These are phyloP conservation scores for Eurystomus glaucurus DNA, from an alignment of 2,797 vertebrate species.

Conservation along the genomic window DNA sequence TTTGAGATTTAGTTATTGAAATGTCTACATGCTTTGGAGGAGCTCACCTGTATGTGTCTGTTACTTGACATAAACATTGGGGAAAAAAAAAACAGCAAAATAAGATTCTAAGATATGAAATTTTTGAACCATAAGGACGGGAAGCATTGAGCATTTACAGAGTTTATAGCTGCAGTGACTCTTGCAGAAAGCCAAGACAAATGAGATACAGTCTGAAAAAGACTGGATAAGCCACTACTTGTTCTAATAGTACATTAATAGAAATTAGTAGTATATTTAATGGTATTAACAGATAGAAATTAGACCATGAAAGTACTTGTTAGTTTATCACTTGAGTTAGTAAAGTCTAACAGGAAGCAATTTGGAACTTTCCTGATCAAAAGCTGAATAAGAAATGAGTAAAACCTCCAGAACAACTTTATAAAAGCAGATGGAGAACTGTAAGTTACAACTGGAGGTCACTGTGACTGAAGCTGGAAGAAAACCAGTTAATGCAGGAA, in stretches of 20 bases:
- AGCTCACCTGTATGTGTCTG: neutral
- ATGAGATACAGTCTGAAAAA: neutral
- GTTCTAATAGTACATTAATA: neutral
- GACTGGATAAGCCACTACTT: neutral
- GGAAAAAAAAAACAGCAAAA: neutral
- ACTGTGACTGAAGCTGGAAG: neutral
- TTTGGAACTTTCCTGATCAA: neutral
- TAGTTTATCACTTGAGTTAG: neutral
- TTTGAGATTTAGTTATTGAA: neutral
- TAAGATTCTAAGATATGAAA: neutral
- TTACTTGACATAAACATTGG: neutral
- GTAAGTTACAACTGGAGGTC: neutral
- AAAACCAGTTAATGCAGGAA: neutral
- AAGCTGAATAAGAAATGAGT: neutral
- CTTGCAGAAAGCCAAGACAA: neutral
- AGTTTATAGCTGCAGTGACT: neutral
- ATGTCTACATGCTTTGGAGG: neutral
- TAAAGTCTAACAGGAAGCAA: neutral
- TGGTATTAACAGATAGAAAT: neutral
- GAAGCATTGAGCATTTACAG: neutral
- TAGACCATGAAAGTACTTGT: neutral
- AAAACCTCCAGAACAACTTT: neutral
- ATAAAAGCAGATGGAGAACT: neutral
- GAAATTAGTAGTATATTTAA: neutral
- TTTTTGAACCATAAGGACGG: neutral